These are phyloP conservation scores for Eumaeus atala DNA, from an alignment of 1,140 invertebrate species.

Conservation along the genomic window DNA sequence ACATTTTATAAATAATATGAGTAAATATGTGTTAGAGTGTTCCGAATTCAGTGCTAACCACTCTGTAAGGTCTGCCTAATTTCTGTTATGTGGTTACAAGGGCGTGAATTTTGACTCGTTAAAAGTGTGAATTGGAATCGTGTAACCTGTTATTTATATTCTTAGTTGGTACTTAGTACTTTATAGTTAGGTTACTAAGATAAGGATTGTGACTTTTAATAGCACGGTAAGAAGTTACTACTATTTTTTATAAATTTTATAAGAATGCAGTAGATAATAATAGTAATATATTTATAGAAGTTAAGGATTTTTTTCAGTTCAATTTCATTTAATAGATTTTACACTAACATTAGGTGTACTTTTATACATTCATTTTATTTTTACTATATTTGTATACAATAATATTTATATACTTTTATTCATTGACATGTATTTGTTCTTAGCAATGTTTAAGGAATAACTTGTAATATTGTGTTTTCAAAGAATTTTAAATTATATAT, in stretches of 20 bases:
- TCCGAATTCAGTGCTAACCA: constrained; percentile 62
- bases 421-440: too few relatives aligned
- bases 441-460: too few relatives aligned
- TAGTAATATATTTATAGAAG: too few relatives aligned
- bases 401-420: too few relatives aligned
- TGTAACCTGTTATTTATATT: constrained; percentile 39
- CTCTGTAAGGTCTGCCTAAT: constrained; percentile 56
- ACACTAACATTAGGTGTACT: too few relatives aligned
- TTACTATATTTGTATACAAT: too few relatives aligned
- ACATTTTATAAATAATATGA: constrained; percentile 31
- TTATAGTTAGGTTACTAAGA: constrained; percentile 1
- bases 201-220: neutral
- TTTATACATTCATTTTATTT: too few relatives aligned
- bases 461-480: too few relatives aligned
- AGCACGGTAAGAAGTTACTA: neutral
- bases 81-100: constrained; percentile 61
- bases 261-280: too few relatives aligned
- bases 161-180: constrained; percentile 25
- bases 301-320: too few relatives aligned
- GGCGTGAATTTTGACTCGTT: constrained; percentile 63
- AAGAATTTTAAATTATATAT: too few relatives aligned
- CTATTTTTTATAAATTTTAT: constrained; percentile 1
- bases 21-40: constrained; percentile 44
- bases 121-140: constrained; percentile 57
- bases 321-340: too few relatives aligned